Evolutionary conservation across 2,113 vertebrate genomes (phyloP), one percentile per base, ranked within the genome.

Genomic region (Hemiprocne comata): DNA sequence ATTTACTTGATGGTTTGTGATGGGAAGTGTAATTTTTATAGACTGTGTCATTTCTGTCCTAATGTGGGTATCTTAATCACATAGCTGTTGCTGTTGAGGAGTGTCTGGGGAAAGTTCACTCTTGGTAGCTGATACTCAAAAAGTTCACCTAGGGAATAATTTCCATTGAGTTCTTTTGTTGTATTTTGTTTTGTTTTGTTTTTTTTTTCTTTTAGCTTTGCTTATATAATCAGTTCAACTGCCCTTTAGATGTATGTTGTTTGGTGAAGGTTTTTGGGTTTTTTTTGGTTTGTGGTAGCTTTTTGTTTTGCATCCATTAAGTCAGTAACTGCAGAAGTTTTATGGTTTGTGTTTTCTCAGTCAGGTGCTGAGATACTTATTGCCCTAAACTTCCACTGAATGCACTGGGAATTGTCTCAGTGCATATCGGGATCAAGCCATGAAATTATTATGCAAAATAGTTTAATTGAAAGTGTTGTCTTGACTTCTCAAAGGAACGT

Each of bases 381-480:
- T 88, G n/a, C 18, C 29, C 54, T 64, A 57, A 94, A 57, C 31
- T 83, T 95, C 60, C 21, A 10, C 29, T 64, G 34, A 77, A 29
- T 79, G 40, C 38, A 72, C 18, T 69, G 48, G 72, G 76, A 92
- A 81, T 84, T 76, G 38, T 94, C 51, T 83, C 13, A 14, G 25
- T 62, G 44, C 8, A 2, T 91, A 77, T 86, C 79, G 81, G 65
- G 80, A 96, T 84, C 61, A 80, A 95, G 28, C 57, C 69, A 84
- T 90, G 31, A 92, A 94, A 87, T 86, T 64, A 80, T 71, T 93
- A 93, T 81, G 88, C 82, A 88, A 88, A 95, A 84, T 28, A 83
- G 7, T 83, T 93, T 77, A 95, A 94, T 90, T 94, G 85, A 61
- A 94, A 90, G 31, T 61, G 72, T 95, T 91, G 64, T 62, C 33